A percentile compares a stretch with the other conserved stretches of the same genome.
phyloP scores from a whole-genome alignment of 2,797 vertebrate species.

The Gallirallus australis region DNA sequence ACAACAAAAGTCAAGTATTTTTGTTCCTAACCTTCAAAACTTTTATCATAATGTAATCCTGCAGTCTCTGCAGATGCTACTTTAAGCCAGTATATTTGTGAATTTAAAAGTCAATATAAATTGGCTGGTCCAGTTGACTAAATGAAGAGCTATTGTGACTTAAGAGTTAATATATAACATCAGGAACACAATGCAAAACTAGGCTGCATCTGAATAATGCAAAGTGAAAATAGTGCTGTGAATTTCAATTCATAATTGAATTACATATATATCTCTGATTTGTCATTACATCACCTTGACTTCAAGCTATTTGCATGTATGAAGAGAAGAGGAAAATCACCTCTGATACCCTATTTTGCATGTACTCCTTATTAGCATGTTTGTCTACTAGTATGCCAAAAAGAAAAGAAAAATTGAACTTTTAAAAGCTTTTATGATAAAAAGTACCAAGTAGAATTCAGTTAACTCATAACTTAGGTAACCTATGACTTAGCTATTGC shows the following conservation, averaged over 20 bases:
- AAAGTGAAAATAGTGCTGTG: conserved; percentile 56
- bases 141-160: conserved; percentile 19
- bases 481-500: conserved; percentile 22
- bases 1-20: conserved; percentile 23
- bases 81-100: background rate
- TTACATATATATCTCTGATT: background rate
- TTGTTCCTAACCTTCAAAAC: background rate
- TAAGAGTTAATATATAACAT: conserved; percentile 49
- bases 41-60: background rate
- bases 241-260: conserved; percentile 5
- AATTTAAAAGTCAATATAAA: conserved; percentile 2
- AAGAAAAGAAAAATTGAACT: background rate
- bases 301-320: background rate
- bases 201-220: conserved; percentile 71
- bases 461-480: background rate
- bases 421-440: conserved; percentile 4
- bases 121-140: background rate
- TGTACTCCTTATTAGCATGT: background rate
- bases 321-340: background rate
- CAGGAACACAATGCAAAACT: conserved; percentile 78
- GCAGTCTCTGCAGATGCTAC: background rate
- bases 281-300: background rate
- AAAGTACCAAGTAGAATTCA: background rate
- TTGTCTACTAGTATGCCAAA: background rate
- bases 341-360: background rate